phyloP scores from a whole-genome alignment of 64 coral and sea anemone species.

The Montipora cactus region DNA sequence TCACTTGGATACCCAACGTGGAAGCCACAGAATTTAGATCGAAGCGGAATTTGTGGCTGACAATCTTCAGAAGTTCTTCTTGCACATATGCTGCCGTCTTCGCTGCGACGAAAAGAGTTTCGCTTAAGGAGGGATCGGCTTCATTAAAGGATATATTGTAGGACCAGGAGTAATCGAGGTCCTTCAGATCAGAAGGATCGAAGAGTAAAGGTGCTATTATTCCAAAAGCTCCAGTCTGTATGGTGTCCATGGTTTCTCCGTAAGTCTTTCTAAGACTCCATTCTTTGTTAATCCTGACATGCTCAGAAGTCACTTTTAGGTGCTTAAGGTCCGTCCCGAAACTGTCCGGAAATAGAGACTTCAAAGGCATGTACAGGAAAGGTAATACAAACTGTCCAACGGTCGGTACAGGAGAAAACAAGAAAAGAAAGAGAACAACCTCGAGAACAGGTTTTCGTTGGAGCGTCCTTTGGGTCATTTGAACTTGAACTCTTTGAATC shows the following conservation, averaged over 20 bases:
- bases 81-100: background rate
- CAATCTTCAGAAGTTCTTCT: conserved; percentile 11
- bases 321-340: fast-evolving
- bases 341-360: fast-evolving
- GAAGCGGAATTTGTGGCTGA: conserved; percentile 24
- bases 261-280: background rate
- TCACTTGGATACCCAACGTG: conserved; percentile 8
- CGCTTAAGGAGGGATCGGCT: background rate
- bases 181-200: background rate
- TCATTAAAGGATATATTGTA: background rate
- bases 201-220: background rate
- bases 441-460: background rate
- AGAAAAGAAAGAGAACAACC: background rate
- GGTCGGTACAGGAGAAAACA: background rate
- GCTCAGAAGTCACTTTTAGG: background rate
- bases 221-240: too few species aligned
- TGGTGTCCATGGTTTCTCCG: background rate
- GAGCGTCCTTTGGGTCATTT: background rate
- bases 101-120: background rate
- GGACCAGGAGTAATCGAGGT: background rate
- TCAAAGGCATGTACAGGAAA: conserved; percentile 14
- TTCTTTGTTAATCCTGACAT: background rate
- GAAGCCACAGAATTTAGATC: too few species aligned
- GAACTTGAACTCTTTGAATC: background rate
- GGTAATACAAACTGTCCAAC: conserved; percentile 7